These are phyloP conservation scores for Opisthocomus hoazin DNA, from an alignment of 2,113 vertebrate species.

Conservation along the genomic window DNA sequence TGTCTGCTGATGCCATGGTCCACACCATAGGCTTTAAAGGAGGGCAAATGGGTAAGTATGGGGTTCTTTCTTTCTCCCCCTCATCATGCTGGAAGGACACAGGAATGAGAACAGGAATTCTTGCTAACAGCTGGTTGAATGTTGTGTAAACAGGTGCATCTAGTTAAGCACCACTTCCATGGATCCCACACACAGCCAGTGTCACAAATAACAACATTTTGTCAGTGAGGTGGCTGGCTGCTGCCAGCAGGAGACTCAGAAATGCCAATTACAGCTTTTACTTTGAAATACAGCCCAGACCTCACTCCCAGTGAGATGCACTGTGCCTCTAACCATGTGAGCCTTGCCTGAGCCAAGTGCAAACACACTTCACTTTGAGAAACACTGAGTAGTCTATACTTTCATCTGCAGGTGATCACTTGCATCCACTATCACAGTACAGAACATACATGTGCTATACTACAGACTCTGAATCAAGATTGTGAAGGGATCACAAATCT, in stretches of 20 bases:
- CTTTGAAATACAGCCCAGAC: neutral
- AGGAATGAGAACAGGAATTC: neutral
- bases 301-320: neutral
- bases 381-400: neutral
- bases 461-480: neutral
- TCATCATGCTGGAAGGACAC: neutral
- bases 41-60: neutral
- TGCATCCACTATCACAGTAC: neutral
- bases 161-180: neutral
- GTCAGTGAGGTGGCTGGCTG: neutral
- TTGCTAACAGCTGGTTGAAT: neutral
- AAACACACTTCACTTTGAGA: neutral
- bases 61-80: neutral
- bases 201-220: neutral
- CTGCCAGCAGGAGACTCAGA: neutral
- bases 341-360: neutral
- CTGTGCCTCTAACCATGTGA: neutral
- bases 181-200: neutral
- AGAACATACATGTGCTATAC: neutral
- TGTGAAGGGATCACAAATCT: neutral
- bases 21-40: neutral
- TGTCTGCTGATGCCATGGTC: neutral
- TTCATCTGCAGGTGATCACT: neutral
- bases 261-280: neutral
- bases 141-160: neutral